Conservation (phyloP, 1,140 invertebrate genomes). For the Phymastichus coffea region DNA sequence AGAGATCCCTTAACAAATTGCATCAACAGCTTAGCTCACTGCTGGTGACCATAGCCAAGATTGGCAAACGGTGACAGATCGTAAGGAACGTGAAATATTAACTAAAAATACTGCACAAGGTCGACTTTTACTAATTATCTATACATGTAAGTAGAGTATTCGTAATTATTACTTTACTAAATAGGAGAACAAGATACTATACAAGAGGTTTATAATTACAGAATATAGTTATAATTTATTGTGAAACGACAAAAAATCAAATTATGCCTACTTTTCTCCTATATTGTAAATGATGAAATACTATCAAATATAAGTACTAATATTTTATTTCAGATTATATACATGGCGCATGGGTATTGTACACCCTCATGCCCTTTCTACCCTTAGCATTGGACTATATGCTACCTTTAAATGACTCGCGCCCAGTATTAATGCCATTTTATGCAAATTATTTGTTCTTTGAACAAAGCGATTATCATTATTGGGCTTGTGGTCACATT, state of each 20-base stretch:
- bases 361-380: not conserved
- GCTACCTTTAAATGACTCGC: not conserved
- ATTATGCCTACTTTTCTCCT: too few relatives aligned
- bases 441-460: not conserved
- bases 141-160: not conserved
- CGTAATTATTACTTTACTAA: too few relatives aligned
- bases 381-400: not conserved
- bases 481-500: not conserved
- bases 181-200: too few relatives aligned
- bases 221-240: too few relatives aligned
- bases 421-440: not conserved
- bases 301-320: not conserved
- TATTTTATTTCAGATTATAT: not conserved
- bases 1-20: too few relatives aligned
- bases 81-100: too few relatives aligned
- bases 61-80: too few relatives aligned
- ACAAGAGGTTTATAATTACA: too few relatives aligned
- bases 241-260: too few relatives aligned
- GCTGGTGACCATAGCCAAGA: too few relatives aligned
- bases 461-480: not conserved
- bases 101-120: not conserved
- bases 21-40: too few relatives aligned
- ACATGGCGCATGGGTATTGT: not conserved
- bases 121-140: not conserved
- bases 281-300: not conserved